Conservation (phyloP, 2,113 vertebrate species). For the Delphinapterus leucas region DNA sequence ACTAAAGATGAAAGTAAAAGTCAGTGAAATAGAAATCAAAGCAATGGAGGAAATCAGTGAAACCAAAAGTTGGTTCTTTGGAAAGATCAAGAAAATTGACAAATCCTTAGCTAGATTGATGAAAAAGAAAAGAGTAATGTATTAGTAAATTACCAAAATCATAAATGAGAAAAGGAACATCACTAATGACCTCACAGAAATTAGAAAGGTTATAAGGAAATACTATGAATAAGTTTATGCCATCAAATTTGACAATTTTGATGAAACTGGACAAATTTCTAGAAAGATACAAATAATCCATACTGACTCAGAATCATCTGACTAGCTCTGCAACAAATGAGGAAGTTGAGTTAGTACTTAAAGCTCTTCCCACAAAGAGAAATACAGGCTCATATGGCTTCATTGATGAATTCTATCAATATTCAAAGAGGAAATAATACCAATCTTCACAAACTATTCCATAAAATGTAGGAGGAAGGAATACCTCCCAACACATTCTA, state of each 20-base stretch:
- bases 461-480: background rate
- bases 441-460: background rate
- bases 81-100: background rate
- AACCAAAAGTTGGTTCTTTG: background rate
- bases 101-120: background rate
- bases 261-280: background rate
- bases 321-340: background rate
- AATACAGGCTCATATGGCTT: background rate
- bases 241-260: background rate
- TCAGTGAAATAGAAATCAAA: background rate
- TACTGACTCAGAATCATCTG: background rate
- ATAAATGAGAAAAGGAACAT: background rate
- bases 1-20: background rate
- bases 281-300: background rate
- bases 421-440: background rate
- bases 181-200: background rate
- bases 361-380: background rate
- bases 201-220: background rate
- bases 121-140: background rate
- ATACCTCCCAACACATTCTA: background rate
- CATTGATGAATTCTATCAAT: background rate
- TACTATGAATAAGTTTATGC: background rate
- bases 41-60: background rate
- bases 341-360: background rate
- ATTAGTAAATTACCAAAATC: background rate